Evolutionary conservation across 2,888 invertebrate genomes (phyloP).

Genomic region (Cryptophagus acutangulus): DNA sequence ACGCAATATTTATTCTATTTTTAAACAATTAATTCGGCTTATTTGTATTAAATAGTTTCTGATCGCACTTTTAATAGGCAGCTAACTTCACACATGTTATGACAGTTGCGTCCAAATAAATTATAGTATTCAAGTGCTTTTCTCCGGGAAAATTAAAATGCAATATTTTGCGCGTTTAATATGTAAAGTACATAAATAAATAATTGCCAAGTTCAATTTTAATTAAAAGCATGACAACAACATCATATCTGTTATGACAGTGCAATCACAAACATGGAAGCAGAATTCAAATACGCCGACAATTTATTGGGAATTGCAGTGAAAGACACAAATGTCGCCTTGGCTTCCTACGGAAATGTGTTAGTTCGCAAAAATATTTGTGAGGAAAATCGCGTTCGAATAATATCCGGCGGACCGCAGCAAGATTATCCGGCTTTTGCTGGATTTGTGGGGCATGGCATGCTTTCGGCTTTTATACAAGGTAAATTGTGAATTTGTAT

Average conservation of each 20-base stretch:
- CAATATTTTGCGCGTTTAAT: no score
- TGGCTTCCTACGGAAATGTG: constrained; percentile 35
- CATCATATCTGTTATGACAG: constrained; percentile 1
- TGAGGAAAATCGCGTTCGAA: constrained; percentile 46
- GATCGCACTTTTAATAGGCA: no score
- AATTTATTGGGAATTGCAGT: background rate
- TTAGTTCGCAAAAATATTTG: constrained; percentile 34
- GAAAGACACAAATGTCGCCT: constrained; percentile 29
- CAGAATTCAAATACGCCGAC: background rate
- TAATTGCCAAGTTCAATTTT: no score
- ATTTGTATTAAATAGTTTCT: no score
- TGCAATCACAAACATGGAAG: background rate
- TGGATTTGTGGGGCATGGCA: constrained; percentile 61
- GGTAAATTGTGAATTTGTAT: constrained; percentile 45
- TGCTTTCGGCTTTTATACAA: constrained; percentile 72
- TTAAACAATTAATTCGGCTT: no score
- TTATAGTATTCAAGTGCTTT: no score
- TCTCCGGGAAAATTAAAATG: no score
- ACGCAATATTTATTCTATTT: no score
- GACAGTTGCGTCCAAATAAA: no score
- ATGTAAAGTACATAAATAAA: no score
- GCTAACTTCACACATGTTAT: no score
- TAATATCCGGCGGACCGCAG: constrained; percentile 62
- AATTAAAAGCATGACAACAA: no score
- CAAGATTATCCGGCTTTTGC: background rate